Conservation (phyloP, 2,797 vertebrate species). For the Syngnathus acus region DNA sequence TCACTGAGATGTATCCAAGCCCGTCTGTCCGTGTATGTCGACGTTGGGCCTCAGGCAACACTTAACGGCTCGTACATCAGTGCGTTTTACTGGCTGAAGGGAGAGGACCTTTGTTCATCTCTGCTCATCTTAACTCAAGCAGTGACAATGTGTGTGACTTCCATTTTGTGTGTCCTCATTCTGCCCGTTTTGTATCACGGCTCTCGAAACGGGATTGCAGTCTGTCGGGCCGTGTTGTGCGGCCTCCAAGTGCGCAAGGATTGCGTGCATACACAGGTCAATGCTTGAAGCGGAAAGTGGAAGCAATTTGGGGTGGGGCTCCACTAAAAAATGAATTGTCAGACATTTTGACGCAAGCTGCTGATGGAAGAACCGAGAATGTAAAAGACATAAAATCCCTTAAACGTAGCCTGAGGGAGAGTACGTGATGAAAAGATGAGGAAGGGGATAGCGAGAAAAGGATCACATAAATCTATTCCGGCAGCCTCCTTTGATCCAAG, state of each 20-base stretch:
- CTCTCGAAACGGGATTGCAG: constrained; percentile 17
- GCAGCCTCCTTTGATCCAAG: not conserved
- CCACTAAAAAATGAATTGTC: constrained; percentile 25
- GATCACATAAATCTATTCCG: not conserved
- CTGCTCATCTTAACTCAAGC: constrained; percentile 28
- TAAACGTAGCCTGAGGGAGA: constrained; percentile 24
- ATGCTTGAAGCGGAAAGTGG: constrained; percentile 41
- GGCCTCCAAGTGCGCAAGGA: constrained; percentile 9
- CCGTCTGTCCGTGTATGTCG: constrained; percentile 7
- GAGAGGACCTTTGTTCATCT: constrained; percentile 40
- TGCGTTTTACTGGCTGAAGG: constrained; percentile 27
- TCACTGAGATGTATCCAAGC: not conserved
- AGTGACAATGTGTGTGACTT: constrained; percentile 19
- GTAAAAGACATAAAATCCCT: constrained; percentile 19
- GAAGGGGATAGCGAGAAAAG: not conserved
- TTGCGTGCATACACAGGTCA: constrained; percentile 38
- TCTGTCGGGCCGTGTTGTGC: constrained; percentile 2
- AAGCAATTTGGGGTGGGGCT: constrained; percentile 27
- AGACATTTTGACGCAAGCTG: constrained; percentile 40
- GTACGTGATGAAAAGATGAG: constrained; percentile 3
- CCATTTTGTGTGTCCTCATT: constrained; percentile 41
- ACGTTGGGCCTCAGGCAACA: constrained; percentile 35
- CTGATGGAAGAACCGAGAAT: constrained; percentile 25
- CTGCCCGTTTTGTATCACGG: constrained; percentile 25
- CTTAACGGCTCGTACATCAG: constrained; percentile 34